Evolutionary conservation across 2,113 vertebrate species (phyloP), one percentile per base, ranked within the genome.

Genomic region (Phasianus colchicus): DNA sequence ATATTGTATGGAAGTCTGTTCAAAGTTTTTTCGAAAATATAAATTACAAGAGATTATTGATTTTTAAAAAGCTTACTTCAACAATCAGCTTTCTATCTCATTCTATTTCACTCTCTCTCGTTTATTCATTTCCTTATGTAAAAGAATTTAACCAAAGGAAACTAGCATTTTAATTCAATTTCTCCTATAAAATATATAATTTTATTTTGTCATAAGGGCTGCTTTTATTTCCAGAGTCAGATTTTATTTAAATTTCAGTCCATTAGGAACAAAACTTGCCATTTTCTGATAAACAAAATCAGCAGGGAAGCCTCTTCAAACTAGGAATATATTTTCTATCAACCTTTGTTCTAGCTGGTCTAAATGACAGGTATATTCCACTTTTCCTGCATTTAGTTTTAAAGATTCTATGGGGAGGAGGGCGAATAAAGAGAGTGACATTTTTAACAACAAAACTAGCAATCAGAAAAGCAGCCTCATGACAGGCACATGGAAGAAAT

Each of bases 201-300:
- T 98, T 98, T 98, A 98, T 98, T 98, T 98, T 98, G 88, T 98
- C 97, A 95, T 98, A 99, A 98, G 98, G 98, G 98, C 96, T 96
- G 98, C 98, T 98, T 98, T 98, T 98, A 98, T 99, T 98, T 98
- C 96, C 93, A 98, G 97, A 98, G 99, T 99, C 98, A 99, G 97
- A 98, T 98, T 98, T 99, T 98, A 99, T 99, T 99, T 98, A 98
- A 98, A 98, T 98, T 98, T 98, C 98, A 97, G 98, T 99, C 98
- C 99, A 99, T 99, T 99, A 99, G 97, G 98, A 98, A 98, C 97
- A 98, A 98, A 98, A 98, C 97, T 98, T 98, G 97, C 97, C 98
- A 98, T 98, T 98, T 99, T 98, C 98, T 98, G 98, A 98, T 98
- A 99, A 99, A 99, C 99, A 99, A 98, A 98, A 99, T 98, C 99